A percentile compares a stretch with the other conserved stretches of the same genome.
phyloP scores from a whole-genome alignment of 2,888 invertebrate species.

The Deilephila elpenor region DNA sequence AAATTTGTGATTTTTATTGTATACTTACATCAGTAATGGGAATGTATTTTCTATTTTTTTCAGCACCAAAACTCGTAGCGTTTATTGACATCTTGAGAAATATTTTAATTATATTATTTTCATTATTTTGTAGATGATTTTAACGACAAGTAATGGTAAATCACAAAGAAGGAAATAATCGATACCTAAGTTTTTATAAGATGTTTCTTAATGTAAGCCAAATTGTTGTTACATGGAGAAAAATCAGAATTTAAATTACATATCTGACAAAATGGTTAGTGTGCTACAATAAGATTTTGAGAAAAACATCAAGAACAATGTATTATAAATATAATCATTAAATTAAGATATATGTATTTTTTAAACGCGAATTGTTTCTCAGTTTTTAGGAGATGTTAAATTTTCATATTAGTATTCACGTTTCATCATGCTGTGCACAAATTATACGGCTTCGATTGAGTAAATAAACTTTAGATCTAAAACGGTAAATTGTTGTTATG shows the following conservation, averaged over 20 bases:
- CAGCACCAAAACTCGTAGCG: slow-evolving; percentile 45
- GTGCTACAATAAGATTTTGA: slow-evolving; percentile 83
- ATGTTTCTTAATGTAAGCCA: slow-evolving; percentile 76
- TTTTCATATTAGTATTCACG: slow-evolving; percentile 69
- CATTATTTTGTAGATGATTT: slow-evolving; percentile 63
- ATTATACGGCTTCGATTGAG: slow-evolving; percentile 71
- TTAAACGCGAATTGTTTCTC: slow-evolving; percentile 80
- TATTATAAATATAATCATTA: slow-evolving; percentile 83
- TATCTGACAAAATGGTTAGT: slow-evolving; percentile 85
- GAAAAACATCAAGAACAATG: slow-evolving; percentile 80
- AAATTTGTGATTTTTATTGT: slow-evolving; percentile 29
- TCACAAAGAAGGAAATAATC: slow-evolving; percentile 59
- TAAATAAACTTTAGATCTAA: slow-evolving; percentile 69
- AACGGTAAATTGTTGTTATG: slow-evolving; percentile 71
- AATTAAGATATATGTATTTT: slow-evolving; percentile 82
- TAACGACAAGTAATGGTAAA: slow-evolving; percentile 56
- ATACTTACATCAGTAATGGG: slow-evolving; percentile 25
- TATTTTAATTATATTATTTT: slow-evolving; percentile 52
- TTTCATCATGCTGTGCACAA: slow-evolving; percentile 81
- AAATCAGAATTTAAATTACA: slow-evolving; percentile 84
- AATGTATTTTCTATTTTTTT: slow-evolving; percentile 47
- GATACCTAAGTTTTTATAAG: slow-evolving; percentile 63
- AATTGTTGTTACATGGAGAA: slow-evolving; percentile 82
- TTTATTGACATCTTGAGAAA: slow-evolving; percentile 48
- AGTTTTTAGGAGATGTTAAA: slow-evolving; percentile 80